phyloP scores from a whole-genome alignment of 2,113 vertebrate genomes.

The Panurus biarmicus region DNA sequence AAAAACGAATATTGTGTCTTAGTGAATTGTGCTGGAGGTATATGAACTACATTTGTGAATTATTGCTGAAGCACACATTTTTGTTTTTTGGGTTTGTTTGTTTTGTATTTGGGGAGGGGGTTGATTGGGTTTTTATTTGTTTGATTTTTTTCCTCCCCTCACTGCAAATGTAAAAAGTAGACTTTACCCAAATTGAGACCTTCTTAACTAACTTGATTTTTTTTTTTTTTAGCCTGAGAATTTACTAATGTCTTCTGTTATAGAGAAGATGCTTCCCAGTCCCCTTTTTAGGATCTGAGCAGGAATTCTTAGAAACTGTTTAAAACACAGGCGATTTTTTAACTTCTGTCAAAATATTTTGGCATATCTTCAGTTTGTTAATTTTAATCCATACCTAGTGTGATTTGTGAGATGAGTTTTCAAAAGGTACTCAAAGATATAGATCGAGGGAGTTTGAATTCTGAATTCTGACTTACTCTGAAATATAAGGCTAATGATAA shows the following conservation, averaged over 20 bases:
- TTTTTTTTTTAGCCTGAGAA: not conserved
- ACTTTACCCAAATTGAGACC: not conserved
- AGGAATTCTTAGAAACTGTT: not conserved
- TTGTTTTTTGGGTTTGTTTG: not conserved
- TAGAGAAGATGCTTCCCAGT: rapidly evolving
- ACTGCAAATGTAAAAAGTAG: not conserved
- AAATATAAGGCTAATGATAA: rapidly evolving
- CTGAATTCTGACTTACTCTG: not conserved
- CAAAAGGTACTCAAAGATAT: not conserved
- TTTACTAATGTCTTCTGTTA: not conserved
- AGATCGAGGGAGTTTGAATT: not conserved
- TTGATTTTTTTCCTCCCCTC: not conserved
- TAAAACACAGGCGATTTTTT: rapidly evolving
- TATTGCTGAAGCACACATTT: not conserved
- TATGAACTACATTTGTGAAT: not conserved
- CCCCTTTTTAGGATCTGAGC: too few species aligned
- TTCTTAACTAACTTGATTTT: not conserved
- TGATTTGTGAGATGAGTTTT: not conserved
- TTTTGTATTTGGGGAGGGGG: not conserved
- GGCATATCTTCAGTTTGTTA: not conserved
- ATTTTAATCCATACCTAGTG: not conserved
- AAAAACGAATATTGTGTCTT: not conserved
- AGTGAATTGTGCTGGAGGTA: not conserved
- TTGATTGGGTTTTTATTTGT: not conserved
- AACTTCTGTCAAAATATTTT: not conserved